phyloP scores from a whole-genome alignment of 92 coral and sea anemone species.

The Ricordea florida region DNA sequence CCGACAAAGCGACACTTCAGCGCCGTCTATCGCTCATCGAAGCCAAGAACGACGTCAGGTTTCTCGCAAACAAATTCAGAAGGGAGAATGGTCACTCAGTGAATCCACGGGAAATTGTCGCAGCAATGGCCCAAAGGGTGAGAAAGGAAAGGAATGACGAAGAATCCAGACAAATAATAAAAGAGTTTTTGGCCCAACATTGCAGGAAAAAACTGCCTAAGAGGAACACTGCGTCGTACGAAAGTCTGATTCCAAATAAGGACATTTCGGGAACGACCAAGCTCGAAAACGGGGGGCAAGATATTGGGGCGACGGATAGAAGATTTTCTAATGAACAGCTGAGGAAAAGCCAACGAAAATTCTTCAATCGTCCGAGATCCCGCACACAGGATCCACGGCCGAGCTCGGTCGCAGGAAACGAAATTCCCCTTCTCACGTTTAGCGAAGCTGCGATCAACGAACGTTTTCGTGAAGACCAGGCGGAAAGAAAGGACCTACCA shows the following conservation, averaged over 20 bases:
- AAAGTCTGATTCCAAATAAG: constrained; percentile 14
- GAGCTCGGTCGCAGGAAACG: constrained; percentile 7
- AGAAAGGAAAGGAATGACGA: constrained; percentile 41
- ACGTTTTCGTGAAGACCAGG: neutral
- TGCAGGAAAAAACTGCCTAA: constrained; percentile 1
- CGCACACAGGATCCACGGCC: constrained; percentile 29
- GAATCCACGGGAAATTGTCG: constrained; percentile 59
- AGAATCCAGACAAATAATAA: constrained; percentile 64
- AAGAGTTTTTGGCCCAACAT: constrained; percentile 60
- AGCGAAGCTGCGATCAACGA: neutral
- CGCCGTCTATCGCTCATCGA: constrained; percentile 72
- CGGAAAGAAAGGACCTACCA: neutral
- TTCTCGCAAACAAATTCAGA: constrained; percentile 64
- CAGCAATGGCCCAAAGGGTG: constrained; percentile 49
- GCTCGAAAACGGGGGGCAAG: neutral
- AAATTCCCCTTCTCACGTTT: constrained; percentile 21
- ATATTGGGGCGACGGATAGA: neutral
- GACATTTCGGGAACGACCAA: neutral
- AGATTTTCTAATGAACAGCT: constrained; percentile 9
- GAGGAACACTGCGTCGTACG: constrained; percentile 18
- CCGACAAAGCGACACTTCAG: constrained; percentile 69
- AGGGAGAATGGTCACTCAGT: constrained; percentile 25
- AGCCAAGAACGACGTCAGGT: constrained; percentile 60
- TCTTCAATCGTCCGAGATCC: constrained; percentile 37
- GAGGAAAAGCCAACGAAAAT: constrained; percentile 28